Percentiles rank a stretch among this genome's conserved stretches.
Evolutionary conservation across 30 jellyfish, hydroid and myxozoan species (phyloP).

Genomic region (Aurelia aurita): DNA sequence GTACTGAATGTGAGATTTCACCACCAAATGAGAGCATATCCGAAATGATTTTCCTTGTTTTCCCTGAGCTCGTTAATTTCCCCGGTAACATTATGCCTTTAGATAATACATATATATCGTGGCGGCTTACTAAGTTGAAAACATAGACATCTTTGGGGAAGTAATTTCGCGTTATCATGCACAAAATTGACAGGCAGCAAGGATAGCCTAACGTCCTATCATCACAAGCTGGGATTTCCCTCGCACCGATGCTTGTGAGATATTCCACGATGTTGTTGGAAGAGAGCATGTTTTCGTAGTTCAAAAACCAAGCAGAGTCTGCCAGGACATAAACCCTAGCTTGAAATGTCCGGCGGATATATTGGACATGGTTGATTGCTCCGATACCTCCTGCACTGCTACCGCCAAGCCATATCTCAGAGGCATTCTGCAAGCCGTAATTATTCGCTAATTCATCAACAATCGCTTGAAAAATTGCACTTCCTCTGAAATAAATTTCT

Average conservation of each 20-base stretch:
- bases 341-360: constrained; percentile 8
- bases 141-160: constrained; percentile 52
- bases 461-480: constrained; percentile 59
- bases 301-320: constrained; percentile 92
- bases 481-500: constrained; percentile 63
- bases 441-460: constrained; percentile 38
- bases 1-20: constrained; percentile 55
- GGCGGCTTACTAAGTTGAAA: constrained; percentile 64
- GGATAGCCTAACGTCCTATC: constrained; percentile 77
- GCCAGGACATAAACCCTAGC: constrained; percentile 44
- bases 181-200: constrained; percentile 82
- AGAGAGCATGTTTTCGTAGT: constrained; percentile 61
- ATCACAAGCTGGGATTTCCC: constrained; percentile 51
- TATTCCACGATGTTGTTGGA: neutral
- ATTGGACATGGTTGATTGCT: constrained; percentile 63
- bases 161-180: constrained; percentile 65
- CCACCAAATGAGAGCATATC: constrained; percentile 83
- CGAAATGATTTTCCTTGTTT: constrained; percentile 56
- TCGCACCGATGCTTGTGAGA: neutral
- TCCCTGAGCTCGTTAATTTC: constrained; percentile 15
- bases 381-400: constrained; percentile 98
- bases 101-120: constrained; percentile 71
- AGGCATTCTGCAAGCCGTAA: constrained; percentile 62
- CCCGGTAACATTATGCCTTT: constrained; percentile 37
- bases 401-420: constrained; percentile 76